phyloP scores from a whole-genome alignment of 2,113 vertebrate genomes.

The Spermophilus dauricus region DNA sequence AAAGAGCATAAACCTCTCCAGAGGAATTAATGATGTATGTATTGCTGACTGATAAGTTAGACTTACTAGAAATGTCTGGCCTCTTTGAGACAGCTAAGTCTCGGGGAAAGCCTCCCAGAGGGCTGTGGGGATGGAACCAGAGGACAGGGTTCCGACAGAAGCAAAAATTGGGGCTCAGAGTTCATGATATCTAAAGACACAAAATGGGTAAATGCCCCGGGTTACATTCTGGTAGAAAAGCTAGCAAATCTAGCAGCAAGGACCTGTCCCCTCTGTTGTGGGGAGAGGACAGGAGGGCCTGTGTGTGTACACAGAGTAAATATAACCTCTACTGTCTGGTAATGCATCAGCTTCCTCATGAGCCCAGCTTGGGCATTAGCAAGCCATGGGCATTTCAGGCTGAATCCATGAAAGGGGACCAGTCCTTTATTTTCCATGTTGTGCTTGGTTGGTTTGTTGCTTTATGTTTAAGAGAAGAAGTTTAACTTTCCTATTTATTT shows the following conservation, averaged over 20 bases:
- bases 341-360: not conserved
- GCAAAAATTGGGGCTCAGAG: not conserved
- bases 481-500: slow-evolving; percentile 77
- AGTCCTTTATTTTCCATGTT: slow-evolving; percentile 52
- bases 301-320: not conserved
- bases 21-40: not conserved
- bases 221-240: not conserved
- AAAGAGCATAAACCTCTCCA: slow-evolving; percentile 48
- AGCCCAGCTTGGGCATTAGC: not conserved
- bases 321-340: not conserved
- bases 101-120: not conserved
- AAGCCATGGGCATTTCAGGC: not conserved
- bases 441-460: slow-evolving; percentile 48
- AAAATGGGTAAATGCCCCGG: not conserved
- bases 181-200: not conserved
- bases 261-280: not conserved
- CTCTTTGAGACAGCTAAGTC: slow-evolving; percentile 3
- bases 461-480: slow-evolving; percentile 73
- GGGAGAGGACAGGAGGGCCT: not conserved
- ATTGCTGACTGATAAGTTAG: slow-evolving; percentile 7
- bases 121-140: not conserved
- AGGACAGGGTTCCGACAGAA: not conserved
- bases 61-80: not conserved
- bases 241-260: not conserved
- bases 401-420: not conserved